Percentiles rank a stretch among this genome's conserved stretches.
Evolutionary conservation across 1,140 invertebrate genomes (phyloP).

Genomic region (Sarcophaga peregrina): DNA sequence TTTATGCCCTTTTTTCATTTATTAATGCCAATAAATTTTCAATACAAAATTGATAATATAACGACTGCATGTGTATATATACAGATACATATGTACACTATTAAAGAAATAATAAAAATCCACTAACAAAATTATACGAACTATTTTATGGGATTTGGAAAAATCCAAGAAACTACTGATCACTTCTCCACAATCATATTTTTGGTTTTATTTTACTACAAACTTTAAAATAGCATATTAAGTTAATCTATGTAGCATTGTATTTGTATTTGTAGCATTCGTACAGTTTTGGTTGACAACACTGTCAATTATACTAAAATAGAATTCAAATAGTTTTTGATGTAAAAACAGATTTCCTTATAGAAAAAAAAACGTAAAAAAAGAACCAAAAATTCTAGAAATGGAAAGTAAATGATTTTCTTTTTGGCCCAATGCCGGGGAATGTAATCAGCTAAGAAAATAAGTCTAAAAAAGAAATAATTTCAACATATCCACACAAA

Average conservation of each 20-base stretch:
- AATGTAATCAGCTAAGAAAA: conserved; percentile 30
- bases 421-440: conserved; percentile 35
- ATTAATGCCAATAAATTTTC: no score
- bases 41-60: no score
- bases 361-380: conserved; percentile 11
- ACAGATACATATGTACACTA: no score
- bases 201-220: background rate
- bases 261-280: background rate
- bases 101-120: no score
- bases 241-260: no score
- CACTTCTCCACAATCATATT: background rate
- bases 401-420: conserved; percentile 37
- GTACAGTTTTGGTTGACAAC: background rate
- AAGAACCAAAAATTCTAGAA: conserved; percentile 26
- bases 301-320: background rate
- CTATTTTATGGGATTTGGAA: no score
- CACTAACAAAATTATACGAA: no score
- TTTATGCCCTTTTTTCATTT: no score
- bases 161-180: no score
- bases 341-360: conserved; percentile 20
- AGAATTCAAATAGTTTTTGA: background rate
- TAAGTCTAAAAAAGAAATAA: background rate
- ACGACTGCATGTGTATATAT: no score
- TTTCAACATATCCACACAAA: background rate
- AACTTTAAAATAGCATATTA: background rate